These are phyloP conservation scores for Pipistrellus pygmaeus DNA, from an alignment of 2,797 vertebrate genomes.

Conservation along the genomic window DNA sequence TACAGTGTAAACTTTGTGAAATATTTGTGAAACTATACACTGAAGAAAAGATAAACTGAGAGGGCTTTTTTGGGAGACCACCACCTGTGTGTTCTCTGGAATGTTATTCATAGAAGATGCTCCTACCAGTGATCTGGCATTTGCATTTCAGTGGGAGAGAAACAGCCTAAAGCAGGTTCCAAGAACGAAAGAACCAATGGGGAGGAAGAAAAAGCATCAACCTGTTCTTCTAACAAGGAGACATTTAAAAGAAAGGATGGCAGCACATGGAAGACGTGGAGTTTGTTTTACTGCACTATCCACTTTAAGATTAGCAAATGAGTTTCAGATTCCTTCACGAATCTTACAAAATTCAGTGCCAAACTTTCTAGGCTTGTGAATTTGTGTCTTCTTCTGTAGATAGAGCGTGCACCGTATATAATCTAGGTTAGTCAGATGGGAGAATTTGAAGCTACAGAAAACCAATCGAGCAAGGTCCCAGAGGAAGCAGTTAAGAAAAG, in stretches of 20 bases:
- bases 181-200: not conserved
- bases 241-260: not conserved
- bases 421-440: not conserved
- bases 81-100: not conserved
- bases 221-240: not conserved
- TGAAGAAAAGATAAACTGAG: not conserved
- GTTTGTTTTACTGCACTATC: not conserved
- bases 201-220: not conserved
- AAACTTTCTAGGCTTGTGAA: not conserved
- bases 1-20: not conserved
- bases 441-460: constrained; percentile 21
- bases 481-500: not conserved
- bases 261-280: not conserved
- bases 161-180: not conserved
- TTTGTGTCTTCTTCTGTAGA: not conserved
- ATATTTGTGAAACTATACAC: not conserved
- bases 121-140: not conserved
- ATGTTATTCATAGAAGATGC: not conserved
- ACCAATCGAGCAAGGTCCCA: not conserved
- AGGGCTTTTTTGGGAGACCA: not conserved
- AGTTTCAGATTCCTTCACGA: not conserved
- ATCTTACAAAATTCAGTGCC: not conserved
- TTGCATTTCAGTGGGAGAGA: not conserved
- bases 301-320: not conserved
- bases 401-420: not conserved